Conservation (phyloP, 2,113 vertebrate genomes). For the Felis catus region DNA sequence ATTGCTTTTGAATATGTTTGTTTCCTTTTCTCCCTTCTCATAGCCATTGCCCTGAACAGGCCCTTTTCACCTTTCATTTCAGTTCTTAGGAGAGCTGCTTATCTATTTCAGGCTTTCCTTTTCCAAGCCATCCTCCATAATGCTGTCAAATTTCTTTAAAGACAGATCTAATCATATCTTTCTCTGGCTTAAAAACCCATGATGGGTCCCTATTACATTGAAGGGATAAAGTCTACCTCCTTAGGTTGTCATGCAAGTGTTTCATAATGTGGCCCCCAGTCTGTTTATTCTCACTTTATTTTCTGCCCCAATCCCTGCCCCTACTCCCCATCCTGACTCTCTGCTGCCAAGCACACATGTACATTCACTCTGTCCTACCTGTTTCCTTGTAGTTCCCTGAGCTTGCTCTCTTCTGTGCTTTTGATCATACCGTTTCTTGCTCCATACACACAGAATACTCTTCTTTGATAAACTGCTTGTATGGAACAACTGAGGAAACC, state of each 20-base stretch:
- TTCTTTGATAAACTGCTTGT: neutral
- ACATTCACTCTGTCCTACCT: neutral
- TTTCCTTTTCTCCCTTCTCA: neutral
- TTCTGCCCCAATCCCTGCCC: neutral
- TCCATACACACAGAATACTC: neutral
- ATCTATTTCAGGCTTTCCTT: conserved; percentile 17
- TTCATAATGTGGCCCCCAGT: neutral
- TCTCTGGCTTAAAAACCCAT: conserved; percentile 44
- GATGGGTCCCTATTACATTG: neutral
- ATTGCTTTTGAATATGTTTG: conserved; percentile 30
- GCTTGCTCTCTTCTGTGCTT: neutral
- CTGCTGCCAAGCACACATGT: neutral
- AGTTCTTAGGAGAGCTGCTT: neutral
- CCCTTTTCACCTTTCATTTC: conserved; percentile 37
- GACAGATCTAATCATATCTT: conserved; percentile 15
- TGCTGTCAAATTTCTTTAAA: conserved; percentile 52
- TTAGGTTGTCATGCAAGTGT: neutral
- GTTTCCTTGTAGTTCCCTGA: neutral
- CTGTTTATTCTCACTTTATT: conserved; percentile 26
- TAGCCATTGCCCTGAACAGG: neutral
- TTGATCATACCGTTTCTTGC: neutral
- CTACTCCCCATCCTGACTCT: neutral
- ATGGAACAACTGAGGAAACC: neutral
- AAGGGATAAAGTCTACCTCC: neutral
- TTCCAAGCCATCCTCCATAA: conserved; percentile 20